Percentiles rank a stretch among this genome's conserved stretches.
Evolutionary conservation across 2,888 invertebrate genomes (phyloP).

Genomic region (Drosophila rellima): DNA sequence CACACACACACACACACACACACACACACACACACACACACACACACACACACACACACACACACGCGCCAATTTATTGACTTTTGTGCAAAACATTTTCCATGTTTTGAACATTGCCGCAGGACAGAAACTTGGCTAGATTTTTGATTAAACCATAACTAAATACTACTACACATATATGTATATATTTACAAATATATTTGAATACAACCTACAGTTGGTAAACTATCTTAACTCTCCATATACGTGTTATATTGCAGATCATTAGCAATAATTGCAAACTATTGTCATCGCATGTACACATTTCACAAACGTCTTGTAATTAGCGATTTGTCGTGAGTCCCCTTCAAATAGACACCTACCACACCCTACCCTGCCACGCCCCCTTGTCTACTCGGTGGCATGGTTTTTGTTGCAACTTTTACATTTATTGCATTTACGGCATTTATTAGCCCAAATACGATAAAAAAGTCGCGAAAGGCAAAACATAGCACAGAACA

Average conservation of each 20-base stretch:
- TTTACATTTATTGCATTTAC: constrained; percentile 58
- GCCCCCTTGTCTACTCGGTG: neutral
- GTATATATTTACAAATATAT: neutral
- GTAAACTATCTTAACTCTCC: neutral
- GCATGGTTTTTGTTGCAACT: constrained; percentile 35
- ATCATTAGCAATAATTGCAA: neutral
- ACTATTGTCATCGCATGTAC: constrained; percentile 24
- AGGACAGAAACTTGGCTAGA: constrained; percentile 7
- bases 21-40: constrained; percentile 24
- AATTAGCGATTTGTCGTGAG: constrained; percentile 11
- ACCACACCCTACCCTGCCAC: neutral
- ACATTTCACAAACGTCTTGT: constrained; percentile 22
- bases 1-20: constrained; percentile 27
- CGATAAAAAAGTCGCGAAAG: constrained; percentile 6
- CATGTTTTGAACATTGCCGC: constrained; percentile 25
- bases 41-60: constrained; percentile 10
- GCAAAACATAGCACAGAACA: constrained; percentile 13
- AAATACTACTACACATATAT: neutral
- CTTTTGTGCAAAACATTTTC: constrained; percentile 48
- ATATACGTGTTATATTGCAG: neutral
- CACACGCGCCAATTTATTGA: constrained; percentile 53
- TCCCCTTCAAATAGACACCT: neutral
- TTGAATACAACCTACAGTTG: neutral
- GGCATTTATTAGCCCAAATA: constrained; percentile 54
- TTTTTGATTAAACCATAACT: constrained; percentile 18